phyloP scores from a whole-genome alignment of 2,113 vertebrate genomes.

The human region DNA sequence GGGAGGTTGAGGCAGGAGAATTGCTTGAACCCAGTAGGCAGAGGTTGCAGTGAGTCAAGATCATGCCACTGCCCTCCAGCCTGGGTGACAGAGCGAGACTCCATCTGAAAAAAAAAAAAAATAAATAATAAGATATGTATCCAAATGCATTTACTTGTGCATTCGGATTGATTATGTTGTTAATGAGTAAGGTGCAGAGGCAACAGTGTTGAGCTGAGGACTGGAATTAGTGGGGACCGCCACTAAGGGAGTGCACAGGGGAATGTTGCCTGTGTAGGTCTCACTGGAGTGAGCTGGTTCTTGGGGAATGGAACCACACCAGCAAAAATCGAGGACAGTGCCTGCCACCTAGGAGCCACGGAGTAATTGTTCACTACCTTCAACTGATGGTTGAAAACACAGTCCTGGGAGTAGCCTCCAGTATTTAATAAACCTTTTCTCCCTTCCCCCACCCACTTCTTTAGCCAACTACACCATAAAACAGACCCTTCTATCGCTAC shows the following conservation, averaged over 20 bases:
- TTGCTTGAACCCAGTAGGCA: no score
- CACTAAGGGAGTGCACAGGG: no score
- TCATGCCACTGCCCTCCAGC: no score
- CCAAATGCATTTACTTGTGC: background rate
- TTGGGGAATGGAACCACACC: accelerated
- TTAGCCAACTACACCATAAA: background rate
- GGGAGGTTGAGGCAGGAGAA: no score
- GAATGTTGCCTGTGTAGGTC: background rate
- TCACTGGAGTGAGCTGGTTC: background rate
- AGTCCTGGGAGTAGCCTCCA: background rate
- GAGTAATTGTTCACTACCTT: background rate
- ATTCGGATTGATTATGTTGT: background rate
- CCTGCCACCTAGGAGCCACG: background rate
- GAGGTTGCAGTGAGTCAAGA: no score
- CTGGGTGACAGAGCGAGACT: no score
- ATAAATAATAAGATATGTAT: no score
- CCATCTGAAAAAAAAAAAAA: no score
- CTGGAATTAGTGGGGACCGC: no score
- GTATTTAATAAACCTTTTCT: background rate
- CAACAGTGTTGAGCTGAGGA: background rate
- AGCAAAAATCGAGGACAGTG: background rate
- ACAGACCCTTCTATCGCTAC: background rate
- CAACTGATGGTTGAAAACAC: background rate
- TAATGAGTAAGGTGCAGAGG: background rate
- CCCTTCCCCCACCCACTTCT: background rate